Base-by-base conservation (phyloP, 1,140 invertebrate species). In the Brachionus plicatilis region DNA sequence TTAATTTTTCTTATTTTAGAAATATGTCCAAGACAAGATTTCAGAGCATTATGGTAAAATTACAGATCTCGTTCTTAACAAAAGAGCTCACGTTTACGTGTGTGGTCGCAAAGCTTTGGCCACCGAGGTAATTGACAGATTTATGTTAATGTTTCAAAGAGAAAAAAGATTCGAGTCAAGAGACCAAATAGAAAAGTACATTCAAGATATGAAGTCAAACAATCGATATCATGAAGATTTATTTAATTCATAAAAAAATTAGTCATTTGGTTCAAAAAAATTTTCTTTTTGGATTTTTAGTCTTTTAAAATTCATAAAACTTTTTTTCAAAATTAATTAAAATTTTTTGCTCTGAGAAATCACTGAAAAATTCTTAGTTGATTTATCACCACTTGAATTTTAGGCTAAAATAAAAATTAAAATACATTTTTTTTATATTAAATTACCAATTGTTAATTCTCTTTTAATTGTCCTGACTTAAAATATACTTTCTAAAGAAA, bases 71-170 rank as follows among this genome's bases (percentile, higher is more conserved):
- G 93, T 99, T 87, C 93, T 94, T 86, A 85, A 88, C 70, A 95
- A 95, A 88, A 96, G 95, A 20, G 96, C 99, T 89, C 92, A 99
- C 78, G 99, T 99, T 90, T 98, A 96, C 87, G 94, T 99, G 86
- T 99, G 98, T 91, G 98, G 98, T 85, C 97, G 99, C 92, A 93
- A 95, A 87, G 95, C 95, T 86, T 99, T 99, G 97, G 97, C 97
- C 11, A 92, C 94, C 68, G 97, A 99, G 88, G 97, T 99, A 8
- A 45, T 60, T 20, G 17, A 60, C 8, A 60, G 17, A 20, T 60
- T 60, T 17, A 60, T 9, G 17, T 8, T 24, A 20, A 24, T 60
- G 33, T 20, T 60, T 60, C 20, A 17, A 20, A 20, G 17, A 60
- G n/a, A 60, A 60, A 9, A 24, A 20, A 9, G n/a, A 60, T 60